These are phyloP conservation scores for Dicerorhinus sumatrensis DNA, from an alignment of 2,113 vertebrate genomes.

Conservation along the genomic window DNA sequence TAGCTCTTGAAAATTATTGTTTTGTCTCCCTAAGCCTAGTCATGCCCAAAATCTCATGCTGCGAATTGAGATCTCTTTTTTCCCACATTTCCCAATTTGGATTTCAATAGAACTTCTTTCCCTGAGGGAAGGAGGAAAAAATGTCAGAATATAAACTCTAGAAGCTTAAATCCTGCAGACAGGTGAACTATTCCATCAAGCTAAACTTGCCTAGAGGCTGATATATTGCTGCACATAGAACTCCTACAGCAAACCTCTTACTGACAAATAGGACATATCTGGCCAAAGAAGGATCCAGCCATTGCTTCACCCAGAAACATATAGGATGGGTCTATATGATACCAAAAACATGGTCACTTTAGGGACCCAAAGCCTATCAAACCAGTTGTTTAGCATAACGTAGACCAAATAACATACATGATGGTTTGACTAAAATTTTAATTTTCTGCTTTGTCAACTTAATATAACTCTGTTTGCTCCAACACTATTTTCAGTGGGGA, in stretches of 20 bases:
- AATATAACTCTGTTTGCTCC: background rate
- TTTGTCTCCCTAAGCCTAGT: conserved; percentile 7
- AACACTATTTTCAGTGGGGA: background rate
- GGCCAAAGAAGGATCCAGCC: background rate
- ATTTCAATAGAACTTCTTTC: conserved; percentile 25
- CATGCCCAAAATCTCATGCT: conserved; percentile 29
- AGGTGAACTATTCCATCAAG: background rate
- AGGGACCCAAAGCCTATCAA: background rate
- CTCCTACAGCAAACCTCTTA: background rate
- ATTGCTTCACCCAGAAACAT: background rate
- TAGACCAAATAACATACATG: background rate
- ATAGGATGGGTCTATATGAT: background rate
- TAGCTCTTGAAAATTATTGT: conserved; percentile 6
- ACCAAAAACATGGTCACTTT: background rate
- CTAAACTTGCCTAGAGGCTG: conserved; percentile 30
- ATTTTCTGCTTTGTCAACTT: background rate
- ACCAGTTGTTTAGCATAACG: background rate
- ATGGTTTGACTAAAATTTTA: background rate
- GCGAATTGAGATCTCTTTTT: conserved; percentile 28
- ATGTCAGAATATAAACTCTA: conserved; percentile 39
- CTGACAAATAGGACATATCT: background rate
- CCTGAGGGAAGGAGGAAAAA: background rate
- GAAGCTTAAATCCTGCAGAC: background rate
- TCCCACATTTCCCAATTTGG: background rate
- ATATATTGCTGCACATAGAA: background rate